Percentiles rank a stretch among this genome's conserved stretches.
phyloP scores from a whole-genome alignment of 2,797 vertebrate species.

The Chaetophractus vellerosus region DNA sequence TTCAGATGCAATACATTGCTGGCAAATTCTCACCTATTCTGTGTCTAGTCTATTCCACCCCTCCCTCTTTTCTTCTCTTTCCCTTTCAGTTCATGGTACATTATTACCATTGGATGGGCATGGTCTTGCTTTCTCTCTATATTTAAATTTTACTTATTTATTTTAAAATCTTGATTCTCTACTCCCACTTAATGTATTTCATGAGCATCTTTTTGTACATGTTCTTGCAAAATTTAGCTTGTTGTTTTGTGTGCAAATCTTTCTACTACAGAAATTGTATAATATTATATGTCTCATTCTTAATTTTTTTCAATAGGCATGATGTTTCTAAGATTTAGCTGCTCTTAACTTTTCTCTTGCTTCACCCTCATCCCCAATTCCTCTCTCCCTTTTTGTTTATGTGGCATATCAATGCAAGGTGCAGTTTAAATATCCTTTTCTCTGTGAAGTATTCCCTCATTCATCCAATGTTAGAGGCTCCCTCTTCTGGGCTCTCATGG shows the following conservation, averaged over 20 bases:
- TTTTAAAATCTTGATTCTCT: not conserved
- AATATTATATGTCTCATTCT: not conserved
- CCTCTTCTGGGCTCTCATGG: constrained; percentile 69
- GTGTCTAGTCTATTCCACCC: not conserved
- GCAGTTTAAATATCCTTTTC: not conserved
- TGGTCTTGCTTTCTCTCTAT: not conserved
- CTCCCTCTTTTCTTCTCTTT: not conserved
- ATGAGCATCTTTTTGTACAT: not conserved
- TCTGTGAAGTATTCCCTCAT: not conserved
- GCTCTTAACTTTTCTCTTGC: not conserved
- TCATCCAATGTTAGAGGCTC: constrained; percentile 60
- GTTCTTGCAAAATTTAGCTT: not conserved
- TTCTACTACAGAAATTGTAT: not conserved
- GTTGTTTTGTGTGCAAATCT: not conserved
- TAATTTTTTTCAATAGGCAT: not conserved
- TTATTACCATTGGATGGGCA: not conserved
- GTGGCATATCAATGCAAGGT: not conserved
- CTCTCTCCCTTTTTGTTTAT: not conserved
- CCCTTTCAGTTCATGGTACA: not conserved
- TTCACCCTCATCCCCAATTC: not conserved
- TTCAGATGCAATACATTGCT: not conserved
- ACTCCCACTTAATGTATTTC: not conserved
- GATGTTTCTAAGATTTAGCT: not conserved
- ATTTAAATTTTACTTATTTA: not conserved
- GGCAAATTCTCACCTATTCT: not conserved